Evolutionary conservation across 2,113 vertebrate genomes (phyloP).

Genomic region (Melanotaenia duboulayi): DNA sequence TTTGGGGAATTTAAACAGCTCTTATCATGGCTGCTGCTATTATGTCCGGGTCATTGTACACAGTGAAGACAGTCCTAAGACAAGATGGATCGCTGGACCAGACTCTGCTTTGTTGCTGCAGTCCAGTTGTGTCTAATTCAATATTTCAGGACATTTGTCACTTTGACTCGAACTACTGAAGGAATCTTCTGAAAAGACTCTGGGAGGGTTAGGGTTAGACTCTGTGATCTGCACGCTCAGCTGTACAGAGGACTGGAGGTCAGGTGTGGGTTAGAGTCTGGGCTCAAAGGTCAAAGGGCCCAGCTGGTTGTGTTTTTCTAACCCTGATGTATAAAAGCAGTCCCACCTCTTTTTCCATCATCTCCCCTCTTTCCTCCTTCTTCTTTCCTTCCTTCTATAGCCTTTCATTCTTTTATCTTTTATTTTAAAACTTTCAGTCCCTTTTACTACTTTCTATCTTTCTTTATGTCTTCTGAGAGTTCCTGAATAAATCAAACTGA

Average conservation of each 20-base stretch:
- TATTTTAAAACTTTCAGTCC: background rate
- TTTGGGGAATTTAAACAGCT: too few species aligned
- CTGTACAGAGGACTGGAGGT: conserved; percentile 17
- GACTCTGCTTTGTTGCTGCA: too few species aligned
- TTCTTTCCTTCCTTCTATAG: background rate
- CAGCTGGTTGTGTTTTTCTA: conserved; percentile 69
- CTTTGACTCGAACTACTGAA: background rate
- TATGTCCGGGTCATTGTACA: too few species aligned
- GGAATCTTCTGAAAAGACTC: too few species aligned
- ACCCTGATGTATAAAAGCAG: conserved; percentile 41
- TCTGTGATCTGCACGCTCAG: conserved; percentile 21
- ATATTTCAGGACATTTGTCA: too few species aligned
- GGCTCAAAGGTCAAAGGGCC: conserved; percentile 66
- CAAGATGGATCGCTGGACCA: too few species aligned
- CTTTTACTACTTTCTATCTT: background rate
- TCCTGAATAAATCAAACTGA: too few species aligned
- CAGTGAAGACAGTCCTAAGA: too few species aligned
- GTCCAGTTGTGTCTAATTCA: too few species aligned
- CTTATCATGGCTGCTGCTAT: too few species aligned
- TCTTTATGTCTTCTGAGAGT: too few species aligned
- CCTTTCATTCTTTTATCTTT: background rate
- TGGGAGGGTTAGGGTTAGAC: too few species aligned
- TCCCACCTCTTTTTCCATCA: conserved; percentile 12
- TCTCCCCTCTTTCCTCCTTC: background rate
- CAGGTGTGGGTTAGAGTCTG: conserved; percentile 25